phyloP scores from a whole-genome alignment of 2,113 vertebrate genomes.

The Anoura caudifer region DNA sequence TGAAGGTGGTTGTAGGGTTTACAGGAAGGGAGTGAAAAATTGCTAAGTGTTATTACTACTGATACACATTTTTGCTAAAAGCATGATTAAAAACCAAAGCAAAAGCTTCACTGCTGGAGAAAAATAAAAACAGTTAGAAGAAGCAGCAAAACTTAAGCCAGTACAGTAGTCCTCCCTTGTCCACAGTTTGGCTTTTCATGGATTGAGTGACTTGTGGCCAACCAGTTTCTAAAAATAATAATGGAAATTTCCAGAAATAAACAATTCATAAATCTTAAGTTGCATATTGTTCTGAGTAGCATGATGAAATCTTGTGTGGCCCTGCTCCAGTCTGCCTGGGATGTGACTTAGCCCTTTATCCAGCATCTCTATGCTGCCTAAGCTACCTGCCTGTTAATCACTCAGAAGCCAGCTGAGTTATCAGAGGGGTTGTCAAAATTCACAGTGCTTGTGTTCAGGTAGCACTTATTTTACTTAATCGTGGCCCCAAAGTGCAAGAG shows the following conservation, averaged over 20 bases:
- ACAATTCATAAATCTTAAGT: background rate
- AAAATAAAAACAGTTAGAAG: background rate
- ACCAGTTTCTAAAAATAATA: background rate
- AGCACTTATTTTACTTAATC: background rate
- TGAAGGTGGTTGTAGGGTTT: background rate
- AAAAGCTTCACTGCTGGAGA: background rate
- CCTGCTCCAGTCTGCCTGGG: no score
- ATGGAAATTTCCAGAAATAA: background rate
- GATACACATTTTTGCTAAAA: background rate
- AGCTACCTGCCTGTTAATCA: background rate
- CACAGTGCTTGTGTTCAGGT: background rate
- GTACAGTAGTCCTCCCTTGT: background rate
- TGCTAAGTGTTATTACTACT: background rate
- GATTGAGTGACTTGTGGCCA: background rate
- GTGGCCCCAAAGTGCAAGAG: background rate
- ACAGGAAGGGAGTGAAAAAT: background rate
- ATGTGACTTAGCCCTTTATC: background rate
- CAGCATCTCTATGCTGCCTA: no score
- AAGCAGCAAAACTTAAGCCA: background rate
- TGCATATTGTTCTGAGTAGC: background rate
- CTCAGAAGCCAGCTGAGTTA: no score
- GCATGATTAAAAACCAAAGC: background rate
- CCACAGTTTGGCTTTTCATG: background rate
- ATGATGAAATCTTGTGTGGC: background rate
- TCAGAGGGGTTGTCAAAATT: background rate